Conservation (phyloP, 2,888 invertebrate species). For the Pandemis cinnamomeana region DNA sequence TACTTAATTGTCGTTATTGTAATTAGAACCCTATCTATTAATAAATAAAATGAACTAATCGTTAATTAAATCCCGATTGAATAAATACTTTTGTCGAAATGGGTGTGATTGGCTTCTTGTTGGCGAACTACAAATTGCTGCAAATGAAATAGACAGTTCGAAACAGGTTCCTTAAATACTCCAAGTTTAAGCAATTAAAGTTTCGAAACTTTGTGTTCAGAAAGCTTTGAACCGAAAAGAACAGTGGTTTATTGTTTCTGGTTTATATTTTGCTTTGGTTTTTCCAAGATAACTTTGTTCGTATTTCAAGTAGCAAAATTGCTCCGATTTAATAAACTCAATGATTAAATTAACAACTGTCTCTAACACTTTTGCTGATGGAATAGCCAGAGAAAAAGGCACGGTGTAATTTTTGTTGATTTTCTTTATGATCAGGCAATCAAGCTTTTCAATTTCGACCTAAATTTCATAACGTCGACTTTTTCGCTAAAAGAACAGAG, state of each 20-base stretch:
- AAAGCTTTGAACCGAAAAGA: background rate
- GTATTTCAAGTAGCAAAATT: background rate
- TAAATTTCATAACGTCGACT: no score
- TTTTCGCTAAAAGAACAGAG: no score
- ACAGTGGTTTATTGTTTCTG: background rate
- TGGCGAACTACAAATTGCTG: constrained; percentile 4
- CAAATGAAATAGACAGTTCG: constrained; percentile 1
- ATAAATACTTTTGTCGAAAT: background rate
- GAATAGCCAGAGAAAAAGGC: no score
- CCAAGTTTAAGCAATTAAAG: background rate
- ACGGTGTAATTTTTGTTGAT: no score
- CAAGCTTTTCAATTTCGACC: no score
- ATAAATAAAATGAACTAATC: background rate
- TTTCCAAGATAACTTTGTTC: background rate
- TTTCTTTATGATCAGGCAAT: no score
- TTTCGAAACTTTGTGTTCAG: constrained; percentile 3
- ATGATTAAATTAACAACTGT: background rate
- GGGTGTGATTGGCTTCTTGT: constrained; percentile 24
- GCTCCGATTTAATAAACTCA: background rate
- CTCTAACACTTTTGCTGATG: no score
- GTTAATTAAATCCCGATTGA: constrained; percentile 24
- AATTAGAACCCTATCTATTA: background rate
- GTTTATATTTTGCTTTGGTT: background rate
- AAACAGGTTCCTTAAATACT: constrained; percentile 1
- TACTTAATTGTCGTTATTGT: background rate